Conservation (phyloP, 2,113 vertebrate genomes). For the Colistium nudipinnis region DNA sequence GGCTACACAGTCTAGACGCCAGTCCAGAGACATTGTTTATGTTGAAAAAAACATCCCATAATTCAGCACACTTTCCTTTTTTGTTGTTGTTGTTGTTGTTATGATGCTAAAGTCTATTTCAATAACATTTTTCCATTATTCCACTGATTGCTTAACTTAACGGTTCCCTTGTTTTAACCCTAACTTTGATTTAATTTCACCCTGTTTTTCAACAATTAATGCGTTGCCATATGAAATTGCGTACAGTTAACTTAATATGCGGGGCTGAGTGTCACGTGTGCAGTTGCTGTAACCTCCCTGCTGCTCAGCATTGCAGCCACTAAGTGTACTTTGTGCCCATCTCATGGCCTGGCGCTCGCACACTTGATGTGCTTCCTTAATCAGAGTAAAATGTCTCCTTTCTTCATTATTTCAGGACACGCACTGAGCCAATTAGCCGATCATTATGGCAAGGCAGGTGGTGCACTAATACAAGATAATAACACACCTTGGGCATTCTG, state of each 20-base stretch:
- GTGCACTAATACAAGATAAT: slow-evolving; percentile 82
- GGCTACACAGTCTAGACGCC: slow-evolving; percentile 23
- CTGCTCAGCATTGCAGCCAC: neutral
- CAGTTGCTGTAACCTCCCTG: neutral
- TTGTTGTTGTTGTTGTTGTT: too few relatives aligned
- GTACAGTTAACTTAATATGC: neutral
- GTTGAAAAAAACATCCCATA: neutral
- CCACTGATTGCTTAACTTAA: neutral
- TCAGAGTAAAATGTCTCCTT: slow-evolving; percentile 72
- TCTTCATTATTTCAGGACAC: slow-evolving; percentile 80
- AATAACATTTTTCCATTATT: too few relatives aligned
- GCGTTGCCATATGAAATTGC: too few relatives aligned
- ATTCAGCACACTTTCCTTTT: slow-evolving; percentile 11
- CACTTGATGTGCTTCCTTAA: slow-evolving; percentile 61
- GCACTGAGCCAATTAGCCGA: slow-evolving; percentile 81
- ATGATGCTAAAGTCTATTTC: neutral
- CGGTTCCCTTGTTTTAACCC: too few relatives aligned
- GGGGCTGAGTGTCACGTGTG: neutral
- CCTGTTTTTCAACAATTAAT: too few relatives aligned
- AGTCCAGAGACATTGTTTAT: slow-evolving; percentile 5
- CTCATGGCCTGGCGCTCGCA: slow-evolving; percentile 35
- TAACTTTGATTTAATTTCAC: too few relatives aligned
- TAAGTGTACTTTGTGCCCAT: slow-evolving; percentile 12
- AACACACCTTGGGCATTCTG: slow-evolving; percentile 81
- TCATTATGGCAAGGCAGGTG: slow-evolving; percentile 83